phyloP scores from a whole-genome alignment of 2,113 vertebrate species.

The Ictalurus punctatus region DNA sequence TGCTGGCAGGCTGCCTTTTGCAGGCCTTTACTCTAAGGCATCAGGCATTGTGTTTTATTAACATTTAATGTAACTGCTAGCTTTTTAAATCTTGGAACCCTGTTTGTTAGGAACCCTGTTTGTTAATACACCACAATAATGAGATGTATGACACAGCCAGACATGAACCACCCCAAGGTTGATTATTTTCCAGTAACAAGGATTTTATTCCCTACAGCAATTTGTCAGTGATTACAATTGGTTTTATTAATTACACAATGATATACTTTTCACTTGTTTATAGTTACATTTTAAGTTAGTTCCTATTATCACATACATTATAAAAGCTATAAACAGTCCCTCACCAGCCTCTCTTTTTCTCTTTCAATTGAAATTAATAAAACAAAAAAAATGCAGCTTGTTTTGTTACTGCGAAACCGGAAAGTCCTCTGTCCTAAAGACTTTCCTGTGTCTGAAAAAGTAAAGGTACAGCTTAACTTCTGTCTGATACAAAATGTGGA shows the following conservation, averaged over 20 bases:
- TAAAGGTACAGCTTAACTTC: neutral
- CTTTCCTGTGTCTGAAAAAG: neutral
- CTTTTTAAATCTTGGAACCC: neutral
- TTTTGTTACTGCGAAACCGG: neutral
- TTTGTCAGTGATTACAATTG: neutral
- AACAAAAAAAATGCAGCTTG: neutral
- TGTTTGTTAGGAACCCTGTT: neutral
- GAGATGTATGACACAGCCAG: neutral
- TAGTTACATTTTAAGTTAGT: neutral
- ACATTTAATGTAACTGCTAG: neutral
- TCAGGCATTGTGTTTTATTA: neutral
- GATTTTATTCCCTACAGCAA: neutral
- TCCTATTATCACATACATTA: neutral
- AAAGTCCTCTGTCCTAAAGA: neutral
- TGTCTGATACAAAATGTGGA: neutral
- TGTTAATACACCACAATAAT: neutral
- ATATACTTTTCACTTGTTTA: neutral
- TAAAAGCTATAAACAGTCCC: neutral
- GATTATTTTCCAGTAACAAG: neutral
- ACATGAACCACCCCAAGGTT: neutral
- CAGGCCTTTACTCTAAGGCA: neutral
- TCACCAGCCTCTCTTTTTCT: neutral
- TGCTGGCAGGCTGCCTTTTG: neutral
- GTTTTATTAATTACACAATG: neutral
- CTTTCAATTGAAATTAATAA: neutral